A percentile compares a stretch with the other conserved stretches of the same genome.
phyloP scores from a whole-genome alignment of 2,888 invertebrate genomes.

The Volucella inflata region DNA sequence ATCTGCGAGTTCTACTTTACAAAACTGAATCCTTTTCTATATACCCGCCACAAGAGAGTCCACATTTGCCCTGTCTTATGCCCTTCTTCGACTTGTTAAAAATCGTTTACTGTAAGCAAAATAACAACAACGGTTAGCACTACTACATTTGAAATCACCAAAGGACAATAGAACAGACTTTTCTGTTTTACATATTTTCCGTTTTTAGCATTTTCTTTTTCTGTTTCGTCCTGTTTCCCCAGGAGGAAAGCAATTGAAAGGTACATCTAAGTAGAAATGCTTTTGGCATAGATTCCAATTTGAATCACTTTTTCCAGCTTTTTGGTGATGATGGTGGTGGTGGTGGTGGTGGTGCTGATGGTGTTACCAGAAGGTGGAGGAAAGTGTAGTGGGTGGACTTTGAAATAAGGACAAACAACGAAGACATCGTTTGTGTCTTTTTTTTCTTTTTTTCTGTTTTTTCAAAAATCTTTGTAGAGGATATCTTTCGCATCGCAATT shows the following conservation, averaged over 20 bases:
- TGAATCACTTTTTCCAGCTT: constrained; percentile 64
- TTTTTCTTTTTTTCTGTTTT: constrained; percentile 11
- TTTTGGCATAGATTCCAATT: constrained; percentile 74
- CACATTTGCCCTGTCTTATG: too few species aligned
- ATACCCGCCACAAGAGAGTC: too few species aligned
- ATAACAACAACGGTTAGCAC: not conserved
- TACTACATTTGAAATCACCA: constrained; percentile 13
- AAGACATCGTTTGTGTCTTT: constrained; percentile 11
- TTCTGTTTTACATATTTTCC: constrained; percentile 53
- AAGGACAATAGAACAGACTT: constrained; percentile 60
- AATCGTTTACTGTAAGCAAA: too few species aligned
- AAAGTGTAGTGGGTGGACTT: constrained; percentile 42
- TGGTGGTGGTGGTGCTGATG: not conserved
- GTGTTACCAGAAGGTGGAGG: not conserved
- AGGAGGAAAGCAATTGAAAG: constrained; percentile 41
- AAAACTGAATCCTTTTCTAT: too few species aligned
- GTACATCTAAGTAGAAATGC: constrained; percentile 36
- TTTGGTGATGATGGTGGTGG: constrained; percentile 10
- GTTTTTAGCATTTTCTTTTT: not conserved
- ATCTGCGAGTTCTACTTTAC: too few species aligned
- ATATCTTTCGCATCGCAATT: constrained; percentile 12
- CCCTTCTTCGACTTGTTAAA: too few species aligned
- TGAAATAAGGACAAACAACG: constrained; percentile 58
- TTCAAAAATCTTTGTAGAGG: constrained; percentile 2
- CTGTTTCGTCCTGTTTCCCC: constrained; percentile 14